Evolutionary conservation across 2,888 invertebrate species (phyloP), one percentile per base, ranked within the genome.

Genomic region (Bugula neritina): DNA sequence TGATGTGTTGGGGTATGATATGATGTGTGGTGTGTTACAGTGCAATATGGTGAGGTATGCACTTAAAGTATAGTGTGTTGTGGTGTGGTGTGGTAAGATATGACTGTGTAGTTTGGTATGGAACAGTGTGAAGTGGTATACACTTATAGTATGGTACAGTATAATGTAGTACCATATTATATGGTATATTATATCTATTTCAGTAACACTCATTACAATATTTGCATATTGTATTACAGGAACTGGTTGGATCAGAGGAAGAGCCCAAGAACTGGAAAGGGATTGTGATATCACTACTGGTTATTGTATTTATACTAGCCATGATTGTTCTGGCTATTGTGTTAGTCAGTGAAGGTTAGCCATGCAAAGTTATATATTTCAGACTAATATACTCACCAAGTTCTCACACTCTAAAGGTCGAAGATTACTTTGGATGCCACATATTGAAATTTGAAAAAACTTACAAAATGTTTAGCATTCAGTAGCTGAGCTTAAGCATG

Each of bases 231-330:
- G 13, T 55, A 5, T 63, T 63, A 17, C 17, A 63, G 63, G 63
- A 63, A 31, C 31, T 63, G 63, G 63, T 63, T 25, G 63, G 63
- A 13, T 29, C 63, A 13, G 63, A 63, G 27, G 63, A 63, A 27
- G 63, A 63, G 27, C 27, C 63, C 2, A 63, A 63, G 31, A 63
- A 63, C 27, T 63, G 63, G 63, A 63, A 63, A 34, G 63, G 63
- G 31, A 63, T 63, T n/a, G 63, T 63, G 31, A 63, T 63, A 21
- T 63, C 63, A 2, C n/a, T 63, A 31, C 31, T 63, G 5, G 63
- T 63, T 25, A 63, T 63, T 31, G 34, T 27, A 13, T 63, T 31
- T 31, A 63, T 63, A 13, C 63, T 63, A 5, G 29, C 63, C 31
- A 63, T 63, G 63, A 63, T 63, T 31, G 63, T 34, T 25, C n/a